Evolutionary conservation across 2,797 vertebrate genomes (phyloP), one percentile per base, ranked within the genome.

Genomic region (Myotis findleyi): DNA sequence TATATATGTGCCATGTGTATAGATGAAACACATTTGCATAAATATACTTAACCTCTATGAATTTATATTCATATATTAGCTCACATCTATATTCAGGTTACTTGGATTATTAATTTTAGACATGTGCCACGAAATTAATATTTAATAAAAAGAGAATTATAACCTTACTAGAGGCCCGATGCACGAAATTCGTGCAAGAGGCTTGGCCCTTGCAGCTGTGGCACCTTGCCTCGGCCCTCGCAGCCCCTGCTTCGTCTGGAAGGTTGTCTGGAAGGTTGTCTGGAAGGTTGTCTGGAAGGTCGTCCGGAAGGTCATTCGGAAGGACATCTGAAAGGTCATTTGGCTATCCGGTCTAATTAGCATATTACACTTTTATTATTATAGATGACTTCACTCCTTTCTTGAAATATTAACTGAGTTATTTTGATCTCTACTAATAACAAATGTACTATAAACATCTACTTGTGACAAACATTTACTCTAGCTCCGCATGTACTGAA

Each of bases 331-430:
- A 47, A 59, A 59, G 57, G 23, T 13, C 4, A 5, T 27, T 25
- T 5, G 23, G 12, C 57, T 59, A 12, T 59, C 57, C 1, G 25
- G 57, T 59, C 57, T 30, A 62, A 62, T 62, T 62, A 30, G 59
- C 21, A 62, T 30, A 62, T 14, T 62, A 30, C 2, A 27, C 59
- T 30, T 62, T 14, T 30, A 62, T 62, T 62, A 62, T 30, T 62
- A 62, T 30, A 62, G 27, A 53, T 72, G 53, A 86, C 7, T 73
- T 57, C 0, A 9, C 14, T 75, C 9, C 6, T 17, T 73, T 92
- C 59, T 12, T 75, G 57, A 95, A 90, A 85, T 84, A 94, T 90
- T 79, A 95, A 16, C 25, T 72, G 47, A 55, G 77, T 85, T 95
- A 89, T 87, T 95, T 57, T 91, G 41, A 59, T 55, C 25, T 62